phyloP scores from a whole-genome alignment of 1,140 invertebrate species.

The Vanessa tameamea region DNA sequence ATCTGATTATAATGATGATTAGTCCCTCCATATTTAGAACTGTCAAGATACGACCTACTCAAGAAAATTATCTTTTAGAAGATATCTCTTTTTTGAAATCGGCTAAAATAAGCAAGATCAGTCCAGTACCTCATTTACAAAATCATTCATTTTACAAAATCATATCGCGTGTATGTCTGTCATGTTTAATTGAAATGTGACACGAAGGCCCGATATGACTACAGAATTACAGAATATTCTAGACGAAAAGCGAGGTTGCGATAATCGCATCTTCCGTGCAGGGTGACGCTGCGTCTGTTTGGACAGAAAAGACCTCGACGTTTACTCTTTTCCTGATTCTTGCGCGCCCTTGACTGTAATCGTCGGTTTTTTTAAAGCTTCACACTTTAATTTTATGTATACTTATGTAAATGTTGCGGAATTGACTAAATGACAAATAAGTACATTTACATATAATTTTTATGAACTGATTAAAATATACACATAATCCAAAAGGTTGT shows the following conservation, averaged over 20 bases:
- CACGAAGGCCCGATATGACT: slow-evolving; percentile 19
- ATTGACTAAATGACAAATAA: neutral
- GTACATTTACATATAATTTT: too few species aligned
- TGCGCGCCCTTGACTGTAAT: slow-evolving; percentile 57
- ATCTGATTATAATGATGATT: neutral
- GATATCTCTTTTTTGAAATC: too few species aligned
- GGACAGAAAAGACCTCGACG: slow-evolving; percentile 63
- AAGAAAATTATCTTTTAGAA: too few species aligned
- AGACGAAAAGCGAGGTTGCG: slow-evolving; percentile 47
- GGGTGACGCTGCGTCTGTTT: slow-evolving; percentile 52
- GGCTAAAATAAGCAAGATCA: too few species aligned
- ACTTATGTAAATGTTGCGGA: neutral
- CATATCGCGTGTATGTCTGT: neutral
- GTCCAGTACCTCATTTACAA: neutral
- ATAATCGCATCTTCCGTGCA: slow-evolving; percentile 58
- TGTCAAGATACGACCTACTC: too few species aligned
- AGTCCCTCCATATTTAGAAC: too few species aligned
- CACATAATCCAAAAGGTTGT: too few species aligned
- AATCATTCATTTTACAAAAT: too few species aligned
- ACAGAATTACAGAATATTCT: slow-evolving; percentile 41
- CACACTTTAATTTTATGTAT: neutral
- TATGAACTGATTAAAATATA: too few species aligned
- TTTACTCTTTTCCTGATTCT: slow-evolving; percentile 69
- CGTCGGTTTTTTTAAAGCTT: slow-evolving; percentile 8
- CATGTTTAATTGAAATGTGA: neutral